Evolutionary conservation across 2,888 invertebrate genomes (phyloP), one percentile per base, ranked within the genome.

Genomic region (Molorchus minor): DNA sequence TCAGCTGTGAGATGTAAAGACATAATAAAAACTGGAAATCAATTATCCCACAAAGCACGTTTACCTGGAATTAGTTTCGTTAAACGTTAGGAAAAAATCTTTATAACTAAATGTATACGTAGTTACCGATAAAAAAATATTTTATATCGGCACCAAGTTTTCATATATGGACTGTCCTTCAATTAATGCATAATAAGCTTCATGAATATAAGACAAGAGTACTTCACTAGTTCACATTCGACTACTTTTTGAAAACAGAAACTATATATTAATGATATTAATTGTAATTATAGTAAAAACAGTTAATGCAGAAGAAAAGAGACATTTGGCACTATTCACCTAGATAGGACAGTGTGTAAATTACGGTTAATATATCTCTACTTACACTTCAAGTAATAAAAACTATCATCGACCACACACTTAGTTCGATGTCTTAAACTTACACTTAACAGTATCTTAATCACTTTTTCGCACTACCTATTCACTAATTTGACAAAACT

Each of bases 341-440:
- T 21, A 62, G 61, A 62, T 38, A 16, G 16, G 56, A 55, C 20
- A 44, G 43, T 49, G 40, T 33, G 45, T 38, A 40, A 56, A 40
- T 38, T 13, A 47, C 43, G 7, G 19, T n/a, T 8, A 41, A 30
- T 58, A 35, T 43, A 10, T 45, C 7, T n/a, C 4, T 47, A 61
- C 67, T 64, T 53, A 68, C 68, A 40, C 49, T 44, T 68, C 52
- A 68, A 38, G 56, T 61, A 41, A 58, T 56, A 29, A 57, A 53
- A 38, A 66, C 61, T 66, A 61, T 55, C 68, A 68, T 68, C 49
- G 63, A 64, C 60, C 56, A 62, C 41, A 15, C 56, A 64, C 62
- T 56, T 53, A 53, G n/a, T n/a, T 19, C 44, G 16, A 56, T 49
- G 61, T 38, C 49, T 44, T 58, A 52, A 61, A 64, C 62, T 61